These are phyloP conservation scores for Formica aserva DNA, from an alignment of 2,888 invertebrate species.

Conservation along the genomic window DNA sequence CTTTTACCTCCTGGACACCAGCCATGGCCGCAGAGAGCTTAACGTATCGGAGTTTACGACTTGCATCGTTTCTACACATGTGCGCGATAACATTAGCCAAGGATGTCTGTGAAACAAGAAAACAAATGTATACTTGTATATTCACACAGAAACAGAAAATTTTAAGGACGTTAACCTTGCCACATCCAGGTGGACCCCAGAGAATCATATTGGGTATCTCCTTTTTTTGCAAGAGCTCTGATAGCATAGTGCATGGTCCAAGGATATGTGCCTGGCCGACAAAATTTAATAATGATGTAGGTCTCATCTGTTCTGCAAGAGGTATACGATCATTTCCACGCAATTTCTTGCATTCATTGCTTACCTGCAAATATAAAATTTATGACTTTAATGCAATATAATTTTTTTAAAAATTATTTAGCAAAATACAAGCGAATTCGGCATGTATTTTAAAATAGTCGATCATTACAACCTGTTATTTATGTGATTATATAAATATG, in stretches of 20 bases:
- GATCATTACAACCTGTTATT: not conserved
- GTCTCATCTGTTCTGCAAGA: conserved; percentile 91
- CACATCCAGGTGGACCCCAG: conserved; percentile 95
- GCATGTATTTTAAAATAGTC: not conserved
- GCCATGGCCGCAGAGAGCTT: conserved; percentile 92
- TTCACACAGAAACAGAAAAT: not conserved
- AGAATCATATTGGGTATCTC: conserved; percentile 93
- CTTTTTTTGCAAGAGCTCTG: conserved; percentile 89
- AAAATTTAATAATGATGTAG: conserved; percentile 89
- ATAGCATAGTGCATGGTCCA: conserved; percentile 89
- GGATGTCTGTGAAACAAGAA: conserved; percentile 88
- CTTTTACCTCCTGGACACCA: conserved; percentile 93
- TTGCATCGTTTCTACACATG: conserved; percentile 88
- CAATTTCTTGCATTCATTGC: conserved; percentile 58
- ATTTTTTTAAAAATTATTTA: not conserved
- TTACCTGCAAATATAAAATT: conserved; percentile 60
- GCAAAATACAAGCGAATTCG: not conserved
- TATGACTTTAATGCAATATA: not conserved
- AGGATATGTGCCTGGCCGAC: conserved; percentile 91
- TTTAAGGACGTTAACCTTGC: conserved; percentile 88
- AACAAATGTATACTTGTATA: not conserved
- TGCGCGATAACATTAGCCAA: conserved; percentile 91
- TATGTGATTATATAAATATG: not conserved
- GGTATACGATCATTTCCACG: conserved; percentile 85
- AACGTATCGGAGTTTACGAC: conserved; percentile 88